phyloP scores from a whole-genome alignment of 2,113 vertebrate species.

The Heptranchias perlo region DNA sequence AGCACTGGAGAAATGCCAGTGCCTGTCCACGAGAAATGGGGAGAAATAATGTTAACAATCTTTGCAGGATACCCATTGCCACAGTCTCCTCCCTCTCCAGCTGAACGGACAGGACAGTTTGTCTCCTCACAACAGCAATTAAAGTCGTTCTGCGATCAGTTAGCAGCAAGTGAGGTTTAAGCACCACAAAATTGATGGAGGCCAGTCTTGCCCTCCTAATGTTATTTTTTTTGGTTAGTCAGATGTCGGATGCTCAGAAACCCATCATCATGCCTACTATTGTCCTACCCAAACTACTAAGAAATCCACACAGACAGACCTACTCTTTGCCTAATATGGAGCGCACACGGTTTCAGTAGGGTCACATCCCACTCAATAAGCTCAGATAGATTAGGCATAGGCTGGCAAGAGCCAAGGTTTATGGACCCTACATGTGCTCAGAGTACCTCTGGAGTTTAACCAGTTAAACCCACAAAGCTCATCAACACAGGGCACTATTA shows the following conservation, averaged over 20 bases:
- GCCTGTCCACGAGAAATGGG: not conserved
- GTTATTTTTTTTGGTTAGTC: not conserved
- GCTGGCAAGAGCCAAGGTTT: not conserved
- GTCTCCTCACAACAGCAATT: too few relatives aligned
- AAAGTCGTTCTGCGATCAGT: not conserved
- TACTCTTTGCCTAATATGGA: not conserved
- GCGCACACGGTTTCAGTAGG: not conserved
- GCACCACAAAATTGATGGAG: not conserved
- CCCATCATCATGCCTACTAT: not conserved
- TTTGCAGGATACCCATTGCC: not conserved
- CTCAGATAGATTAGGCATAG: not conserved
- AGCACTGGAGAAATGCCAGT: not conserved
- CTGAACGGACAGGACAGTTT: not conserved
- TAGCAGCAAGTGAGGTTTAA: not conserved
- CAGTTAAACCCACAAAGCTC: not conserved
- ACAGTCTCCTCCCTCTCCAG: not conserved
- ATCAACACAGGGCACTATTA: not conserved
- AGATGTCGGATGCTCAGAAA: not conserved
- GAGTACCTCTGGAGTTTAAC: not conserved
- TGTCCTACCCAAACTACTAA: not conserved
- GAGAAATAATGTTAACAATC: not conserved
- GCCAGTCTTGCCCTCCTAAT: not conserved
- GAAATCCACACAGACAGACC: not conserved
- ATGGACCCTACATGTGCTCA: not conserved
- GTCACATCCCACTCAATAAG: not conserved